Evolutionary conservation across 2,113 vertebrate species (phyloP), one percentile per base, ranked within the genome.

Genomic region (Forbesichthys agassizii): DNA sequence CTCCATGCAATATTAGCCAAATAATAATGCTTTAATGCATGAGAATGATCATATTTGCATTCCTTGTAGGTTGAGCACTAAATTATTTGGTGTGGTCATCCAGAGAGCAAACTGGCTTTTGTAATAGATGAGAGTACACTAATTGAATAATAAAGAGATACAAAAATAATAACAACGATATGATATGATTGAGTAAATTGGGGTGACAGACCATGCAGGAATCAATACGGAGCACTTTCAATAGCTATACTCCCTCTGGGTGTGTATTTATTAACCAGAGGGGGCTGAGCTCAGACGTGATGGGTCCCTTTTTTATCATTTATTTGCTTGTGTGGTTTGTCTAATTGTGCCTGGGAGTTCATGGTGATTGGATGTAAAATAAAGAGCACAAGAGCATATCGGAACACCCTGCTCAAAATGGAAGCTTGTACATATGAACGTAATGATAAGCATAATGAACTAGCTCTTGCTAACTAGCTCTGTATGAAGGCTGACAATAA

Each of bases 31-130:
- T 70, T 61, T 67, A 51, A 79, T 75, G 78, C 78, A 74, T n/a
- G 27, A 60, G 59, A 61, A 56, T 77, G 79, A 76, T 11, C 59
- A 78, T 78, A 83, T 86, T 81, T 78, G 71, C 79, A 80, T 84
- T 64, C 76, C 66, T 16, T 62, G 66, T 80, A 82, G 75, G 64
- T 73, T 42, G 61, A 85, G 74, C 61, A n/a, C 55, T 63, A 79
- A 72, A 84, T 71, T 64, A 79, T 82, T 80, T 75, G 69, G n/a
- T 64, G 68, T 57, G 80, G 83, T 89, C 87, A 85, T 33, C 49
- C 69, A 42, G 59, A 73, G 79, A 76, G 67, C 73, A 81, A 65
- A 47, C 16, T 9, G 16, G 52, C 65, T 83, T 53, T 55, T 61
- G 60, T 33, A 68, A 61, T 5, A 42, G 36, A 42, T 42, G 7